Conservation (phyloP, 2,797 vertebrate species). For the Huso huso region DNA sequence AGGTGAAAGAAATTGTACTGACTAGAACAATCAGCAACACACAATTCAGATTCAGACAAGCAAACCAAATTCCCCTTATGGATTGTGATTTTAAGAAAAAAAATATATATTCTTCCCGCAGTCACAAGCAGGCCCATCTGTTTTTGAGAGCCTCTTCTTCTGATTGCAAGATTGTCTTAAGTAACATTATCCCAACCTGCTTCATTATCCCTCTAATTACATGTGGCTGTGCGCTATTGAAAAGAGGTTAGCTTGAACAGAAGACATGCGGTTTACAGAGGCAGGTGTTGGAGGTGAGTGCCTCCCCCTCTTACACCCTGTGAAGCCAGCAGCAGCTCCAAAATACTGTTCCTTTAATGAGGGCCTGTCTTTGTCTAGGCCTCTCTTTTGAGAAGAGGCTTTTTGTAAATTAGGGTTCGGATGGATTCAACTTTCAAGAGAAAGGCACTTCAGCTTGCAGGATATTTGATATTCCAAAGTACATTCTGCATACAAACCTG, state of each 20-base stretch:
- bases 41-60: no score
- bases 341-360: not conserved
- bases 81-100: no score
- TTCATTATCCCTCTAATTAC: slow-evolving; percentile 48
- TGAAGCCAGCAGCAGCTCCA: not conserved
- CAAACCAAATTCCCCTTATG: no score
- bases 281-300: slow-evolving; percentile 24
- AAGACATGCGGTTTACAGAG: slow-evolving; percentile 11
- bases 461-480: no score
- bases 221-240: slow-evolving; percentile 42
- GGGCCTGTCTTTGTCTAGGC: not conserved
- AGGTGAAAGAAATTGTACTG: no score
- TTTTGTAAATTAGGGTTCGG: no score
- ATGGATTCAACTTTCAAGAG: no score
- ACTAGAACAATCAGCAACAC: no score
- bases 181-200: slow-evolving; percentile 30
- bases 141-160: not conserved
- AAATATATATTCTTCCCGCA: no score
- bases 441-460: no score
- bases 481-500: no score
- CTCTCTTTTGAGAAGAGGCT: not conserved
- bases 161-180: slow-evolving; percentile 19
- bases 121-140: not conserved
- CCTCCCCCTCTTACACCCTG: not conserved
- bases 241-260: slow-evolving; percentile 36